Base-by-base conservation (phyloP, 2,113 vertebrate species). In the Phaethornis superciliosus region DNA sequence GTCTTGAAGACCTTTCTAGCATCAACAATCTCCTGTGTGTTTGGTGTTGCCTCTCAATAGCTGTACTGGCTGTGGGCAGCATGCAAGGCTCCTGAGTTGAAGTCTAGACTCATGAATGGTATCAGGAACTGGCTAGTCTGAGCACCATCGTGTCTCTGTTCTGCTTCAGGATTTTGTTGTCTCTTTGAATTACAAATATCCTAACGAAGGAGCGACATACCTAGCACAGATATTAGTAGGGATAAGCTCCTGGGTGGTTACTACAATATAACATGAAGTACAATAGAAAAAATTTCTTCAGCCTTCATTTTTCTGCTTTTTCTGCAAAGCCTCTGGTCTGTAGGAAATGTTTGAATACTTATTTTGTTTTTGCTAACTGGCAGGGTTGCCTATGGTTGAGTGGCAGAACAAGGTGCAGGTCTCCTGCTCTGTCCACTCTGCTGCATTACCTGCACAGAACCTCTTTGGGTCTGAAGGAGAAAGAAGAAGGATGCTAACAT, bases 71-170 rank as follows among this genome's bases (percentile, higher is more conserved):
- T 72, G 20, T 19, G 15, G 35, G 14, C 9, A 72, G 54, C 3
- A 28, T 32, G 32, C 16, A 51, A 81, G 47, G 30, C 20, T 62
- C 12, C 18, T 63, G 22, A 78, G 24, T 13, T 68, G 42, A 68
- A 59, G 32, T 7, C 9, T 58, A 35, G 9, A 7, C 7, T 94
- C 20, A 14, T 52, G 30, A 68, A 24, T 37, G 17, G 8, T 52
- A 11, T 63, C 33, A 56, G 24, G 47, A 60, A 40, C 15, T 17
- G 72, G 2, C 27, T 59, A 68, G 35, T 42, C 28, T 17, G 22
- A 54, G 22, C 14, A 56, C 26, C 1, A 0, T 67, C 26, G 44
- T 0, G 0, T 59, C 17, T 64, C 37, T 75, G 16, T 51, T 69
- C 14, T 30, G 16, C n/a, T 62, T 37, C 19, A 76, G 40, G 7